phyloP scores from a whole-genome alignment of 2,113 vertebrate species.

The Isurus oxyrinchus region DNA sequence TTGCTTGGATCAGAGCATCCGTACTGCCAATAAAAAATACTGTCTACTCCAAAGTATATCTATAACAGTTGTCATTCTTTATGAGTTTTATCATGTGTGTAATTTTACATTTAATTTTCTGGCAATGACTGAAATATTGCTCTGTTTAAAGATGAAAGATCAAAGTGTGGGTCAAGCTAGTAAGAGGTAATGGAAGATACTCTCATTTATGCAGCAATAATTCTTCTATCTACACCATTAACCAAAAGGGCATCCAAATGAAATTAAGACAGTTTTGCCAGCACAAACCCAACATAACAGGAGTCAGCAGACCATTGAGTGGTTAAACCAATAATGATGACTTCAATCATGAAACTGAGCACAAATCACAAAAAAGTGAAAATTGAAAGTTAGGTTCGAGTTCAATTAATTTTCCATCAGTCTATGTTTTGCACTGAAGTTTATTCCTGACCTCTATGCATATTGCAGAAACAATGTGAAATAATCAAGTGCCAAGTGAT shows the following conservation, averaged over 20 bases:
- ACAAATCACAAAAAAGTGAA: background rate
- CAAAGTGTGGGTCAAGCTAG: background rate
- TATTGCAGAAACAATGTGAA: background rate
- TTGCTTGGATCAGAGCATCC: background rate
- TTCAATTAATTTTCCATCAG: constrained; percentile 22
- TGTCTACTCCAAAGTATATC: background rate
- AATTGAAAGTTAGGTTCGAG: background rate
- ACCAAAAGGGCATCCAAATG: background rate
- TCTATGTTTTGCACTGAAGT: background rate
- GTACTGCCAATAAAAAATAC: background rate
- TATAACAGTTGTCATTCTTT: background rate
- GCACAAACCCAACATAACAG: background rate
- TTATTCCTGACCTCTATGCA: background rate
- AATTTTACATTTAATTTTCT: background rate
- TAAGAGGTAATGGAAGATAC: background rate
- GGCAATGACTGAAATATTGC: background rate
- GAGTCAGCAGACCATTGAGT: background rate
- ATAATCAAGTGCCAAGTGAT: background rate
- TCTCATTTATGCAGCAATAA: background rate
- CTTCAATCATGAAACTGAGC: background rate
- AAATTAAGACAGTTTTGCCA: background rate
- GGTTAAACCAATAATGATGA: background rate
- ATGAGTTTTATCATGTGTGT: background rate
- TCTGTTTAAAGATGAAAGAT: background rate
- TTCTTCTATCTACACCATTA: background rate